Evolutionary conservation across 2,113 vertebrate species (phyloP), one percentile per base, ranked within the genome.

Genomic region (Mus spicilegus): DNA sequence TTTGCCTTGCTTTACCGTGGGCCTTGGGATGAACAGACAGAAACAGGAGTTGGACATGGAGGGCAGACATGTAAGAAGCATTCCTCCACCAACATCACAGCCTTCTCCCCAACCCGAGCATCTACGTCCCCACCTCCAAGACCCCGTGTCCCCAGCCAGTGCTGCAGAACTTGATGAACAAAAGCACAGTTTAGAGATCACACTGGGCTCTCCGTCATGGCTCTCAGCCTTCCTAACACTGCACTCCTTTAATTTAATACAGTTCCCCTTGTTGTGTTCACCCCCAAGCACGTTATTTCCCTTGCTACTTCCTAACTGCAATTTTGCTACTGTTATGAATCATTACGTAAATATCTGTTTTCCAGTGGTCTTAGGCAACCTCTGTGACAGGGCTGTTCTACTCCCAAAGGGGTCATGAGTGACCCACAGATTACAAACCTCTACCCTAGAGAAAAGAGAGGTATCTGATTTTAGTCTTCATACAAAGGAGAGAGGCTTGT

Each of bases 111-210:
- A 24, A 5, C 3, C 14, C 33, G 13, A 1, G 10, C 20, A 24
- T 11, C 63, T 19, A 2, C 19, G 76, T 39, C 26, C 4, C 30
- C 5, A 3, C 16, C 24, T 22, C 26, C 3, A 69, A 28, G 7
- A n/a, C 46, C 42, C n/a, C 0, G 2, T 39, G 0, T 42, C 72
- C 16, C 39, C 33, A 9, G 30, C 7, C 5, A 42, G 10, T 39
- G 67, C 19, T 58, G 61, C 22, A 39, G 81, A 61, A 30, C 26
- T 39, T 73, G 24, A 5, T 6, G 5, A 46, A 22, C 56, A 69
- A 82, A 80, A 90, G 8, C 75, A 11, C 70, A 61, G 51, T 16
- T 61, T 72, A 19, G 17, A 85, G 76, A 36, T 24, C 19, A 26
- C 14, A 72, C n/a, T 75, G 72, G 28, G 49, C 51, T 73, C 58